Evolutionary conservation across 2,888 invertebrate genomes (phyloP), one percentile per base, ranked within the genome.

Genomic region (Chirona hameri): DNA sequence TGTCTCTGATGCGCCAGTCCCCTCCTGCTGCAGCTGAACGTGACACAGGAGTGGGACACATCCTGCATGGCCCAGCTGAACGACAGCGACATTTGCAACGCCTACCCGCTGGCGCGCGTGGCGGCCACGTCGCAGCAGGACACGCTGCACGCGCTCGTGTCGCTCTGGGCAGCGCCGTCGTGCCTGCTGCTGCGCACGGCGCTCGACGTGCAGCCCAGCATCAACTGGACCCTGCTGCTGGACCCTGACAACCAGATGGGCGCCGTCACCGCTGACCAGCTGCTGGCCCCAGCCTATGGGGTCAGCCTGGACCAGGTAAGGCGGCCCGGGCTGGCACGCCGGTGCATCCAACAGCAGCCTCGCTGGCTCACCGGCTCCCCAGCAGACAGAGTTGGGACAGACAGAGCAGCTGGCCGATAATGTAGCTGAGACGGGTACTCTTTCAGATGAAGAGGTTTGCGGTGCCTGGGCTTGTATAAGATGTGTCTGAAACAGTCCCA

Each of bases 301-400:
- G 0, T 80, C 80, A 80, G 80, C 29, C 10, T 80, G 15, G 52
- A 80, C 18, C 52, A 80, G 80, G 80, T 24, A 7, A 79, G 79
- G 39, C 39, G 39, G 39, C 39, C 39, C 2, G 39, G 39, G 39
- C 39, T 39, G 39, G 39, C 39, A 39, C 39, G 39, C 7, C 4
- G 39, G 39, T 39, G 7, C 39, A 7, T 39, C 39, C 7, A 39
- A 39, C 39, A 39, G 39, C n/a, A n/a, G n/a, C n/a, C 72, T 14
- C 14, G 5, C 18, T 72, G 31, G n/a, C 18, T 39, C 15, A 24
- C 1, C 24, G 14, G 7, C 0, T 39, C 39, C 39, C 39, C 39
- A 39, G 39, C 39, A 5, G 39, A 39, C 39, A 39, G 4, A 39
- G 39, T 4, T 9, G 18, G 31, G 4, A 57, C 39, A 5, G 39